phyloP scores from a whole-genome alignment of 2,113 vertebrate genomes.

The Psittacara wagleri region DNA sequence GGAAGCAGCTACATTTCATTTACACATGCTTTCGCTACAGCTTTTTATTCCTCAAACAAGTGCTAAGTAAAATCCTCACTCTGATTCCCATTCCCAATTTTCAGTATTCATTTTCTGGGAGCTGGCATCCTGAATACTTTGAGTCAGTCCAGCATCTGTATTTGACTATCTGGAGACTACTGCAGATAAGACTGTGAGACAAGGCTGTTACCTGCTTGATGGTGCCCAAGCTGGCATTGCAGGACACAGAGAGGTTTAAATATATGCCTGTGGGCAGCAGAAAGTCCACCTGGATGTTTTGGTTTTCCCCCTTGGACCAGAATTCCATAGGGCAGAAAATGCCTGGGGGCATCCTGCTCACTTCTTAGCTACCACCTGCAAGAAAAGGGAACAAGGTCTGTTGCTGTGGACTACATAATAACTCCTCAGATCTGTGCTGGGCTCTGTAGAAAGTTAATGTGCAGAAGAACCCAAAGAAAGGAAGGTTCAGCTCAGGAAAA shows the following conservation, averaged over 20 bases:
- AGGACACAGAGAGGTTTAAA: slow-evolving; percentile 87
- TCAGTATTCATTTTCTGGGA: background rate
- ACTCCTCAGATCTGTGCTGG: background rate
- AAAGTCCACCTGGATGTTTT: slow-evolving; percentile 89
- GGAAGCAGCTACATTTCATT: background rate
- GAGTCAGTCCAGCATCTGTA: background rate
- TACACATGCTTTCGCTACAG: background rate
- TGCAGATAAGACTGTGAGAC: background rate
- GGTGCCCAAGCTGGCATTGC: slow-evolving; percentile 86
- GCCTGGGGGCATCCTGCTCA: slow-evolving; percentile 92
- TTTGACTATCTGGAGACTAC: background rate
- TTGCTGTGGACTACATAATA: background rate
- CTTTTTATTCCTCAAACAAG: background rate
- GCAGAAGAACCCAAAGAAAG: background rate
- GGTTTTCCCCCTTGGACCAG: slow-evolving; percentile 89
- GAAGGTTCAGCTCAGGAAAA: background rate
- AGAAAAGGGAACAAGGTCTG: slow-evolving; percentile 41
- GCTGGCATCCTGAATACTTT: background rate
- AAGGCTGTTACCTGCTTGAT: slow-evolving; percentile 87
- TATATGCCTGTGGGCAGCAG: slow-evolving; percentile 95
- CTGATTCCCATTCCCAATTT: background rate
- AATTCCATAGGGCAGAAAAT: slow-evolving; percentile 92
- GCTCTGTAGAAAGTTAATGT: background rate
- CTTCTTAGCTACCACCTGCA: slow-evolving; percentile 78
- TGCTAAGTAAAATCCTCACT: background rate